Evolutionary conservation across 2,888 invertebrate genomes (phyloP), one percentile per base, ranked within the genome.

Genomic region (Lydus trimaculatus): DNA sequence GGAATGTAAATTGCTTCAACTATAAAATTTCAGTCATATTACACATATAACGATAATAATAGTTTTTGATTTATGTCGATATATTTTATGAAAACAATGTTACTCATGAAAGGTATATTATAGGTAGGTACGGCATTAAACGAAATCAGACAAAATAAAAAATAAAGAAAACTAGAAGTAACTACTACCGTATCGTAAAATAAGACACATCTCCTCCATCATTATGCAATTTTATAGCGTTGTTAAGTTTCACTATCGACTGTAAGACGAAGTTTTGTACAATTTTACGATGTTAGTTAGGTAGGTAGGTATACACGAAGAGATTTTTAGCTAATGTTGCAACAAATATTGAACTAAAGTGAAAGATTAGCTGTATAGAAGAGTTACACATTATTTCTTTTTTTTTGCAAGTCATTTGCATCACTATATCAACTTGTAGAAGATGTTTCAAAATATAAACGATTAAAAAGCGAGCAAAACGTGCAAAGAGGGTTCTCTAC

Each of bases 401-500:
- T 48, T 48, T 48, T 20, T 20, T 65, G 71, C 71, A 71, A 71
- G 71, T 71, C 71, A 71, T 67, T 67, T 61, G 65, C 70, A 67
- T 65, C 67, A 63, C 58, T 63, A 17, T 52, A 36, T 11, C 13
- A 13, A 33, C 63, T 66, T 58, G 60, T 67, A 48, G 48, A 20
- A 65, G 31, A 31, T 52, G 56, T 9, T 31, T 43, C 56, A 62
- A 31, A 60, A 52, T 63, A 62, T 60, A 66, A 56, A 65, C 69
- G 61, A 69, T 65, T 65, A 70, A 70, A 67, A 70, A 64, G 67
- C 65, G 70, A 59, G 62, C 65, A 76, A 76, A 72, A 78, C 80
- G 79, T 80, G 79, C 78, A 73, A 78, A 75, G 76, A 75, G 79
- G 79, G 76, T 75, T 74, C 72, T 71, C 70, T 71, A 72, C 73